Evolutionary conservation across 2,113 vertebrate species (phyloP).

Genomic region (Aptenodytes patagonicus): DNA sequence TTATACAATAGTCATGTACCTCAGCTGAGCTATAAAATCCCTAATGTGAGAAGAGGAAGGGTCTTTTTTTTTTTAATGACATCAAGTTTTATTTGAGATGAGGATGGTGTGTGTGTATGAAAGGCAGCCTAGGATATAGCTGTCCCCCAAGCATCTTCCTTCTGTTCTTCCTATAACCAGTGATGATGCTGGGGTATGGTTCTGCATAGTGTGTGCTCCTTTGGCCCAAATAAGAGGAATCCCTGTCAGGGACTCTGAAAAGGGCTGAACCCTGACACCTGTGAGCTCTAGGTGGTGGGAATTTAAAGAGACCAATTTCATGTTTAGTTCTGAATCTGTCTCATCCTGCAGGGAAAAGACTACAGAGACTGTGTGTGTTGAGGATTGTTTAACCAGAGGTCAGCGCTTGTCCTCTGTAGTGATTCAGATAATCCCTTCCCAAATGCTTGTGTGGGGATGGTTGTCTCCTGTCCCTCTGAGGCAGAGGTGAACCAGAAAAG

Average conservation of each 20-base stretch:
- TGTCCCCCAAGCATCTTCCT: neutral
- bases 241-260: neutral
- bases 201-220: neutral
- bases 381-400: neutral
- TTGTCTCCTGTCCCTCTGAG: neutral
- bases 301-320: neutral
- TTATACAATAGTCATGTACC: neutral
- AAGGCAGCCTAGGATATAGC: neutral
- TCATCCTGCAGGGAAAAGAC: neutral
- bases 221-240: neutral
- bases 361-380: neutral
- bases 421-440: neutral
- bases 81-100: neutral
- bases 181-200: rapidly evolving
- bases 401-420: neutral
- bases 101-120: neutral
- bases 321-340: neutral
- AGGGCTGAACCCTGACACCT: neutral
- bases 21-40: neutral
- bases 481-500: neutral
- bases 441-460: neutral
- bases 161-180: neutral
- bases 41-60: neutral
- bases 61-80: neutral
- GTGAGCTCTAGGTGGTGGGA: neutral